phyloP scores from a whole-genome alignment of 1,140 invertebrate species.

The Drosophila ambigua region DNA sequence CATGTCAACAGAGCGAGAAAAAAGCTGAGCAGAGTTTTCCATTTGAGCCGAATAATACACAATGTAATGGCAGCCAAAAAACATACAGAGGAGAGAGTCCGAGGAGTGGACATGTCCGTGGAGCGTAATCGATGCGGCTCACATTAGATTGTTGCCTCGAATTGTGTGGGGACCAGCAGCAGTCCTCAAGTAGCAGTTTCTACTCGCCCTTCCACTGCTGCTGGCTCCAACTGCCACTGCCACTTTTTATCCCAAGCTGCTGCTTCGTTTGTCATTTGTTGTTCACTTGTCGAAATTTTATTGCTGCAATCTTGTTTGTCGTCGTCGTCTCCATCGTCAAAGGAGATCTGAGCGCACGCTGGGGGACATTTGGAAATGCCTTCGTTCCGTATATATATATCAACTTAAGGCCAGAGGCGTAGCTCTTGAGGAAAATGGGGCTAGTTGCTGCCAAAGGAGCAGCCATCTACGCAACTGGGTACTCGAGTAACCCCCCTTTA shows the following conservation, averaged over 20 bases:
- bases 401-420: constrained; percentile 35
- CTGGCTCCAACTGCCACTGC: constrained; percentile 16
- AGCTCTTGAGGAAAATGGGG: constrained; percentile 30
- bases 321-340: constrained; percentile 51
- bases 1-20: constrained; percentile 55
- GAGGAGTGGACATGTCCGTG: constrained; percentile 13
- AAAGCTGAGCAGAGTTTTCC: constrained; percentile 39
- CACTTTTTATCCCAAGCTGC: constrained; percentile 69
- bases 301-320: constrained; percentile 82
- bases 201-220: constrained; percentile 36
- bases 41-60: constrained; percentile 27
- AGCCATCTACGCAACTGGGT: constrained; percentile 14
- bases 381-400: constrained; percentile 13
- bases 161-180: constrained; percentile 45
- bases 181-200: constrained; percentile 51
- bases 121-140: constrained; percentile 73
- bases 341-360: constrained; percentile 58
- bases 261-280: constrained; percentile 82
- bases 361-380: constrained; percentile 63
- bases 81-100: constrained; percentile 11
- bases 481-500: neutral
- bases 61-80: constrained; percentile 13
- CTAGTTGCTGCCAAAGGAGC: constrained; percentile 22
- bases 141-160: constrained; percentile 56
- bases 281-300: constrained; percentile 82